These are phyloP conservation scores for Eremophila alpestris DNA, from an alignment of 2,797 vertebrate genomes.

Conservation along the genomic window DNA sequence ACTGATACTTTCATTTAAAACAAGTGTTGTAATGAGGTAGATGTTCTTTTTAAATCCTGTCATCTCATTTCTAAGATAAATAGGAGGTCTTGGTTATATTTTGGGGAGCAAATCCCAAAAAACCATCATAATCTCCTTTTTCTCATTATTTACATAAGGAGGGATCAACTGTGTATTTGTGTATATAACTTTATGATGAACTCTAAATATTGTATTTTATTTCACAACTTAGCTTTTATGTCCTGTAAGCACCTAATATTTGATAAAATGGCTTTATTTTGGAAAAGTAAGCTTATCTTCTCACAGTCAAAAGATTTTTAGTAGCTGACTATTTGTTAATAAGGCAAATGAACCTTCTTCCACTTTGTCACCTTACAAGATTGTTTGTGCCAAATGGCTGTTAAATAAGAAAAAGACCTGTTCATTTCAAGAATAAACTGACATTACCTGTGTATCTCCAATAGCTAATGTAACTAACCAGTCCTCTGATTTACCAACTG, in stretches of 20 bases:
- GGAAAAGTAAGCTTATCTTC: not conserved
- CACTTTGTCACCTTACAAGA: not conserved
- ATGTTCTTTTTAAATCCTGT: not conserved
- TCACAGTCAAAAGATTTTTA: not conserved
- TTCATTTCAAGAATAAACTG: not conserved
- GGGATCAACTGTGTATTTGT: not conserved
- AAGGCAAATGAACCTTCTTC: not conserved
- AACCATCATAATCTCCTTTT: not conserved
- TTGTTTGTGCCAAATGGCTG: not conserved
- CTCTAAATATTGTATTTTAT: not conserved
- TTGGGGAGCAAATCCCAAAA: not conserved
- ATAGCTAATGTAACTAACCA: not conserved
- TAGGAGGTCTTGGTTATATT: not conserved
- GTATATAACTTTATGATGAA: not conserved
- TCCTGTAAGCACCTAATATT: not conserved
- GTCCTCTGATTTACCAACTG: not conserved
- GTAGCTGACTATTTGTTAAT: not conserved
- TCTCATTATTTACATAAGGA: not conserved
- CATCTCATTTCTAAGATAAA: not conserved
- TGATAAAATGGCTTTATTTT: not conserved
- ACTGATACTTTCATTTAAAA: not conserved
- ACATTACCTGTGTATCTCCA: fast-evolving
- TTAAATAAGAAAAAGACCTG: not conserved
- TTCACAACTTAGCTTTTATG: not conserved
- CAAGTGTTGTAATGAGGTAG: not conserved